Percentiles rank a stretch among this genome's conserved stretches.
These are phyloP conservation scores for Gymnothorax javanicus DNA, from an alignment of 2,797 vertebrate genomes.

Conservation along the genomic window DNA sequence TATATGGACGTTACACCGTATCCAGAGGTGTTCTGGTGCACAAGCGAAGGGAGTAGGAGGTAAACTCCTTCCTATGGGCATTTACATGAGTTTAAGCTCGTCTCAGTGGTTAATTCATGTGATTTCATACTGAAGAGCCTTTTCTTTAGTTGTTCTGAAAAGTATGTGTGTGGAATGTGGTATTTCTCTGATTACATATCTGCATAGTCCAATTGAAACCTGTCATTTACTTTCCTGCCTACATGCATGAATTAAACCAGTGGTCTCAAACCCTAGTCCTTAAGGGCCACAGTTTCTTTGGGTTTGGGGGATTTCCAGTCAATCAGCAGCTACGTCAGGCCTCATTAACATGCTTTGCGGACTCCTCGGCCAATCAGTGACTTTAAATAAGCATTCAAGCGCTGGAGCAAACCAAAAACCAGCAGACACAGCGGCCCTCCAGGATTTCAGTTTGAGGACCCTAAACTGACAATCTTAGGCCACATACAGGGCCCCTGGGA, in stretches of 20 bases:
- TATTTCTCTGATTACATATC: background rate
- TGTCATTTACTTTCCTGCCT: background rate
- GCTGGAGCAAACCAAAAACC: too few relatives aligned
- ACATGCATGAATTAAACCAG: background rate
- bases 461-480: background rate
- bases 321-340: too few relatives aligned
- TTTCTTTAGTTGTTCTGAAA: background rate
- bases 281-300: too few relatives aligned
- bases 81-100: background rate
- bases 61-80: background rate
- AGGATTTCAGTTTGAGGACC: too few relatives aligned
- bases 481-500: slow-evolving; percentile 35
- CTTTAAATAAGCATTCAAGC: too few relatives aligned
- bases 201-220: background rate
- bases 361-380: too few relatives aligned
- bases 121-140: background rate
- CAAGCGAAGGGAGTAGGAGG: background rate
- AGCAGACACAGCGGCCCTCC: too few relatives aligned
- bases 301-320: too few relatives aligned
- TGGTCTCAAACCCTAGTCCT: too few relatives aligned
- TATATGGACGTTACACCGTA: background rate
- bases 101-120: background rate
- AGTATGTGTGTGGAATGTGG: background rate
- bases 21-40: background rate
- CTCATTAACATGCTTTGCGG: too few relatives aligned